Evolutionary conservation across 2,113 vertebrate species (phyloP), one percentile per base, ranked within the genome.

Genomic region (Cottus gobio): DNA sequence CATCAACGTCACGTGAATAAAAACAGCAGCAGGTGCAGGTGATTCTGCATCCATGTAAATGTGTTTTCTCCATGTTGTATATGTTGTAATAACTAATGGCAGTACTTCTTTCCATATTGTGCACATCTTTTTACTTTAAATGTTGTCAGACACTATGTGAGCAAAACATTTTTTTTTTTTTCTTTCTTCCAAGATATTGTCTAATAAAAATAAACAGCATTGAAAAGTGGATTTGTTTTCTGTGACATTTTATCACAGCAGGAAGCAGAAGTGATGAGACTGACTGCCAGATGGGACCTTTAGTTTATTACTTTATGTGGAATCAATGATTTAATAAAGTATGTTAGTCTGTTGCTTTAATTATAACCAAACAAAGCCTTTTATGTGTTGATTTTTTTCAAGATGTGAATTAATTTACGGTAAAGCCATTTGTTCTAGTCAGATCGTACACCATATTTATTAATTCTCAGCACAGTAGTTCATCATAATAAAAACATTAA

Each of bases 181-280:
- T 71, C 61, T 95, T 95, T 95, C 95, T 95, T 94, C 93, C 94
- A 92, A 96, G 94, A 96, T 95, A 87, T 96, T 97, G 96, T 96
- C 96, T 96, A 96, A 93, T 96, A 96, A 95, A 31, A 98, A 97
- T 95, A 96, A 90, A 80, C 79, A 84, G 69, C 71, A 74, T 70
- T 80, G 69, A 72, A 72, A 75, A 71, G 18, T 31, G 3, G 0
- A 9, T 50, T 69, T 74, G 66, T 20, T 36, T 42, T 80, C 52
- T 56, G 4, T 82, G 18, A 18, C 8, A 11, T 69, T 77, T 62
- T 7, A 5, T 36, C 5, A 1, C 26, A 9, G 44, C 9, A 31
- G 28, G 52, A 52, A 16, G 18, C 42, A 22, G 37, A 71, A 44
- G 18, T 10, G 15, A 20, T 1, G 12, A 36, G 2, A 34, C n/a